Evolutionary conservation across 2,797 vertebrate species (phyloP).

Genomic region (Spinus olivaceus): DNA sequence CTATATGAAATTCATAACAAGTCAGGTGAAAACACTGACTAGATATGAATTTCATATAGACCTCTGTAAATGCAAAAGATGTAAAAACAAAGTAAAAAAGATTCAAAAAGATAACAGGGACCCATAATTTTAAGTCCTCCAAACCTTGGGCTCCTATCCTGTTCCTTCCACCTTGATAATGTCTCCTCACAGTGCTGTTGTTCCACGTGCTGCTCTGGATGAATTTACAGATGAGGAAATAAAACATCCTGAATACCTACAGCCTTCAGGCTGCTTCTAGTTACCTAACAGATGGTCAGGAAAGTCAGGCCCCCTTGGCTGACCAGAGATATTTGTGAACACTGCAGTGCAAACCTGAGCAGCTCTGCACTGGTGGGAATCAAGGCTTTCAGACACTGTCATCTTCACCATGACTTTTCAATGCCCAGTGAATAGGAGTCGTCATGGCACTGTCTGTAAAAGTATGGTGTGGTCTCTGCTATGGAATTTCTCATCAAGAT

Average conservation of each 20-base stretch:
- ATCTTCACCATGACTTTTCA: not conserved
- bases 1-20: not conserved
- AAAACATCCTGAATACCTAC: not conserved
- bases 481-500: not conserved
- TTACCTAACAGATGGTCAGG: not conserved
- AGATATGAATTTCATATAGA: too few relatives aligned
- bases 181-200: not conserved
- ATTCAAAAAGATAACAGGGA: not conserved
- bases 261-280: not conserved
- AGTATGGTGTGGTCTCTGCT: not conserved
- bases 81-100: not conserved
- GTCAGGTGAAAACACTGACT: not conserved
- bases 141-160: not conserved
- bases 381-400: not conserved
- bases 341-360: not conserved
- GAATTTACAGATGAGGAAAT: not conserved
- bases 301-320: not conserved
- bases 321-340: not conserved
- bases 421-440: not conserved
- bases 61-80: not conserved
- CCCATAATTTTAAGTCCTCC: not conserved
- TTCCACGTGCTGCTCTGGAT: not conserved
- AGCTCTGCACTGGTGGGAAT: not conserved
- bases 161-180: not conserved
- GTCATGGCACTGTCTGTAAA: not conserved